Conservation (phyloP, 2,888 invertebrate genomes). For the Junonia oenone region DNA sequence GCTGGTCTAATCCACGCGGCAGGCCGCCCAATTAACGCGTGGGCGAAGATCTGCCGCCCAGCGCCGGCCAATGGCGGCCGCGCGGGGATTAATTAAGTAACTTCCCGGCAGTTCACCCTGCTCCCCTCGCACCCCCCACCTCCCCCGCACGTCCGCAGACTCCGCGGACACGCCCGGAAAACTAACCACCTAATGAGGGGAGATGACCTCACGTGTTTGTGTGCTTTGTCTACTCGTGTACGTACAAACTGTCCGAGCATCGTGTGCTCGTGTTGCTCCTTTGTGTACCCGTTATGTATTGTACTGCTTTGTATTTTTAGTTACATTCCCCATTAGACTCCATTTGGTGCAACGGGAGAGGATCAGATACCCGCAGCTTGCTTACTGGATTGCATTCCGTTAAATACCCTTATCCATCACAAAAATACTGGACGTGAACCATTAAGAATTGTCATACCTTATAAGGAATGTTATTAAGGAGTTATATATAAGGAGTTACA, state of each 20-base stretch:
- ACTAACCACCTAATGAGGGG: conserved; percentile 80
- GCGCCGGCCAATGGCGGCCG: conserved; percentile 75
- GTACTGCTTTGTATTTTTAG: conserved; percentile 25
- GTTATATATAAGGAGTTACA: too few species aligned
- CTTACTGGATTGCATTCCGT: background rate
- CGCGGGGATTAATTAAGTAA: conserved; percentile 79
- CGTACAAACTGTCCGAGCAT: conserved; percentile 51
- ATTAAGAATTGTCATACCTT: too few species aligned
- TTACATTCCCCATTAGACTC: conserved; percentile 26
- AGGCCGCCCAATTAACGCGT: conserved; percentile 78
- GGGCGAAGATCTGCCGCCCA: conserved; percentile 69
- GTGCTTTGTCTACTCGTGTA: conserved; percentile 45
- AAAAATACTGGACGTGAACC: too few species aligned
- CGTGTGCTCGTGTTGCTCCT: conserved; percentile 60
- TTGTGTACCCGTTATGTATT: conserved; percentile 64
- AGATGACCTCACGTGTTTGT: conserved; percentile 77
- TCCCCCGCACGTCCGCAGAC: conserved; percentile 56
- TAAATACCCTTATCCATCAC: too few species aligned
- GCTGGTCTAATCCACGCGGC: conserved; percentile 55
- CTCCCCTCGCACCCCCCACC: conserved; percentile 42
- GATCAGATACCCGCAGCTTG: conserved; percentile 8
- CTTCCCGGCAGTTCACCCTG: conserved; percentile 59
- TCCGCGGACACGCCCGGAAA: conserved; percentile 80
- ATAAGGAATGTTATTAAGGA: too few species aligned
- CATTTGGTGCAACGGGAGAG: conserved; percentile 26